Percentiles rank a stretch among this genome's conserved stretches.
These are phyloP conservation scores for Coryphaenoides rupestris DNA, from an alignment of 2,113 vertebrate species.

Conservation along the genomic window DNA sequence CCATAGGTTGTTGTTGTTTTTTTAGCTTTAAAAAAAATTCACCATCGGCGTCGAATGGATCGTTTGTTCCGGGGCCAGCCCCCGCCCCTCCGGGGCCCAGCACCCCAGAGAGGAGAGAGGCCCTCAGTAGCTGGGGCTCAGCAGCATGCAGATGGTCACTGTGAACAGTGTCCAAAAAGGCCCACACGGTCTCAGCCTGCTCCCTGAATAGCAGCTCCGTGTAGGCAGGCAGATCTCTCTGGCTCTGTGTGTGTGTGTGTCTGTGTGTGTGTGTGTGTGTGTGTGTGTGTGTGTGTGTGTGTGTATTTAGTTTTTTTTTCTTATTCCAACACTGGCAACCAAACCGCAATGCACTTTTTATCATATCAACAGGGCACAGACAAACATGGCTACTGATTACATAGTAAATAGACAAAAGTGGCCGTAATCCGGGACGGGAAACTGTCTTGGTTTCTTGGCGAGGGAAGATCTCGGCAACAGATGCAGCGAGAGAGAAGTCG, in stretches of 20 bases:
- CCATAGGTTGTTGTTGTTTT: conserved; percentile 50
- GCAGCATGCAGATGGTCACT: conserved; percentile 68
- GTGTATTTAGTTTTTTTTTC: too few species aligned
- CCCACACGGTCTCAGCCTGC: conserved; percentile 60
- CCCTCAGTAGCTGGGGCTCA: conserved; percentile 53
- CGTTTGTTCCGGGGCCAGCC: conserved; percentile 61
- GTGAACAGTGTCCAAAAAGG: conserved; percentile 63
- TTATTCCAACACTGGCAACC: conserved; percentile 36
- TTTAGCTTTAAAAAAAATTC: too few species aligned
- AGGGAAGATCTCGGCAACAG: conserved; percentile 41
- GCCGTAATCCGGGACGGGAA: conserved; percentile 50
- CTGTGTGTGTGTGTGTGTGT: conserved; percentile 4
- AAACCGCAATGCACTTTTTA: conserved; percentile 48
- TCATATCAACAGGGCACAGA: conserved; percentile 54
- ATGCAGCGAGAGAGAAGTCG: conserved; percentile 60
- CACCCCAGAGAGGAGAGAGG: conserved; percentile 48
- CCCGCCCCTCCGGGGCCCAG: conserved; percentile 51
- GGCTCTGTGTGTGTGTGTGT: conserved; percentile 33
- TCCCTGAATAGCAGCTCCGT: conserved; percentile 61
- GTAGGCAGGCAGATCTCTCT: conserved; percentile 44
- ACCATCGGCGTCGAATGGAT: conserved; percentile 53
- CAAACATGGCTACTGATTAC: conserved; percentile 62
- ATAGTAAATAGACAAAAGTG: conserved; percentile 68
- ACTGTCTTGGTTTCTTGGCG: conserved; percentile 48
- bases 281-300: not conserved